Evolutionary conservation across 2,797 vertebrate species (phyloP), one percentile per base, ranked within the genome.

Genomic region (Chelonia mydas): DNA sequence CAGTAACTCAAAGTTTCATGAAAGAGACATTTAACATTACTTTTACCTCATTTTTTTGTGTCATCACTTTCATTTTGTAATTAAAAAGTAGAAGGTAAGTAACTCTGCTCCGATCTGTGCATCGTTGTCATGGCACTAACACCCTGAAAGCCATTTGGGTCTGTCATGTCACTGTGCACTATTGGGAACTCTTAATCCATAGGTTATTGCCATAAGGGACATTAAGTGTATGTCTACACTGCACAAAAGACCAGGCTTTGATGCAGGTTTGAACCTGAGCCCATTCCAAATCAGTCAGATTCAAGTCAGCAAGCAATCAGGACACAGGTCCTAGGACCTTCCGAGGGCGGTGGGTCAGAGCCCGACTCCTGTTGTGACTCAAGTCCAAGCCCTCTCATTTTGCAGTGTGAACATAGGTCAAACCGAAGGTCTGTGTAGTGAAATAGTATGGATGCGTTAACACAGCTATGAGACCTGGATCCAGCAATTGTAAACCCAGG

Each of bases 141-240:
- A 53, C 59, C 79, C 55, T 86, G 84, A 51, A 49, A 0, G 78
- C 85, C 0, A 0, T 80, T 10, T 57, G 78, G 9, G 1, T 84
- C 68, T 94, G 59, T 68, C 31, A 25, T 81, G 61, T 2, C 87
- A 1, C 0, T 88, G 53, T 81, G 68, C 10, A 49, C 81, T 77
- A 53, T 31, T 50, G 10, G 90, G 81, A 78, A n/a, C 1, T 72
- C 68, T 49, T 0, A 81, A 50, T 79, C 51, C 81, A 57, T 2
- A 2, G 33, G 28, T 45, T 77, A 77, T 47, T 77, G 89, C 53
- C 68, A 11, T 68, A 37, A 68, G n/a, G 8, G 65, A 68, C 16
- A 21, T 5, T 23, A 72, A 41, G 21, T 21, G 68, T 72, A 72
- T 41, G 10, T 72, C 68, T 72, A 12, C 21, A 11, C 10, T 72